These are phyloP conservation scores for Leptonema lineaticorne DNA, from an alignment of 1,140 invertebrate species.

Conservation along the genomic window DNA sequence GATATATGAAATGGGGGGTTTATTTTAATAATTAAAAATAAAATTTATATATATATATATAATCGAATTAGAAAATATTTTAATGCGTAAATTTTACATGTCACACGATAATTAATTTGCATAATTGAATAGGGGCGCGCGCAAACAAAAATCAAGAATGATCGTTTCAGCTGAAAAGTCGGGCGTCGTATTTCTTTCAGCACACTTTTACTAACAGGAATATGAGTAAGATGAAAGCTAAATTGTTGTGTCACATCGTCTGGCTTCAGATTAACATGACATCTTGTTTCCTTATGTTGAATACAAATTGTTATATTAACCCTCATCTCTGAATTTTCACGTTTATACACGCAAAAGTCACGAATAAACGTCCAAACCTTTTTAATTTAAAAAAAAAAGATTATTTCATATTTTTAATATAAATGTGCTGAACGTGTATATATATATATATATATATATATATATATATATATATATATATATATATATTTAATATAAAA, in stretches of 20 bases:
- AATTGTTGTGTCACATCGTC: slow-evolving; percentile 13
- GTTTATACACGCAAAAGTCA: neutral
- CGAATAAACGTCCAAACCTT: neutral
- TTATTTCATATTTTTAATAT: too few species aligned
- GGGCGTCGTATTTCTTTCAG: slow-evolving; percentile 7
- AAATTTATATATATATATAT: neutral
- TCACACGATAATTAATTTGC: neutral
- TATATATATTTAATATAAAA: too few species aligned
- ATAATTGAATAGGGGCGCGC: neutral
- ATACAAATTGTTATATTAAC: slow-evolving; percentile 17
- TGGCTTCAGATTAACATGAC: slow-evolving; percentile 8
- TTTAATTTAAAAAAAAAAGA: too few species aligned
- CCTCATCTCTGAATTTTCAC: neutral
- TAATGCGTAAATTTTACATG: neutral
- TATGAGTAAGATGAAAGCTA: slow-evolving; percentile 13
- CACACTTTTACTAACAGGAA: neutral
- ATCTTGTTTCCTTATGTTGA: slow-evolving; percentile 6
- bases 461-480: too few species aligned
- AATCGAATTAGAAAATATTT: too few species aligned
- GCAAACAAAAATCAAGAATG: neutral
- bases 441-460: too few species aligned
- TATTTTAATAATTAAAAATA: too few species aligned
- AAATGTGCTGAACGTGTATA: too few species aligned
- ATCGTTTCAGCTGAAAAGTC: neutral
- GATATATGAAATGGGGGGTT: too few species aligned